Evolutionary conservation across 2,113 vertebrate genomes (phyloP).

Genomic region (Epinephelus lanceolatus): DNA sequence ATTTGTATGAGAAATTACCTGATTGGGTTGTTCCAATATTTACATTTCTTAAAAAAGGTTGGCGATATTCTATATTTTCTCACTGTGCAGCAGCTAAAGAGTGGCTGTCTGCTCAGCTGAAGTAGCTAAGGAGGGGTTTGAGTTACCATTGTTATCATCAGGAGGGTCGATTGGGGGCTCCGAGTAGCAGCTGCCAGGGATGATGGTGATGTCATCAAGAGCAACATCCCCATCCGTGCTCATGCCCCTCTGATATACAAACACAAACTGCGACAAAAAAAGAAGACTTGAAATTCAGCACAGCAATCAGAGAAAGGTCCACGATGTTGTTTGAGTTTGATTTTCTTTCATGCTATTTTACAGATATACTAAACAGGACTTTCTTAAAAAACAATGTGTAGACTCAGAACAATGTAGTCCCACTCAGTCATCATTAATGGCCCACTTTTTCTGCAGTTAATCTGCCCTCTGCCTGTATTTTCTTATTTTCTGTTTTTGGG

Average conservation of each 20-base stretch:
- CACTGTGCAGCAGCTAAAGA: background rate
- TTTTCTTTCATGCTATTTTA: no score
- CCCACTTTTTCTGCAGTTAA: no score
- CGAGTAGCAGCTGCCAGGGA: conserved; percentile 61
- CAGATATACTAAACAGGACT: no score
- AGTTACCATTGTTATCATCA: conserved; percentile 60
- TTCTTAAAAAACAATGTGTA: no score
- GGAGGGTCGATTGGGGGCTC: conserved; percentile 43
- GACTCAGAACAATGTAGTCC: no score
- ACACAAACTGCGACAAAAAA: conserved; percentile 75
- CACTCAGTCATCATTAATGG: no score
- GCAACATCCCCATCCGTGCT: conserved; percentile 69
- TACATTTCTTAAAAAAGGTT: background rate
- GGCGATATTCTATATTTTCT: background rate
- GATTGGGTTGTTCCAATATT: background rate
- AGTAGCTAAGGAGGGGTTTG: background rate
- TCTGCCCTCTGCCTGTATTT: no score
- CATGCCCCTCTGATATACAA: conserved; percentile 78
- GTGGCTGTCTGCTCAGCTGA: background rate
- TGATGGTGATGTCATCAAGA: conserved; percentile 79
- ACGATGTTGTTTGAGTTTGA: background rate
- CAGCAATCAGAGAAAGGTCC: background rate
- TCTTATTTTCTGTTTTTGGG: no score
- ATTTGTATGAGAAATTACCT: background rate
- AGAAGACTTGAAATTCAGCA: background rate